Evolutionary conservation across 1,140 invertebrate species (phyloP).

Genomic region (Hyphantria cunea): DNA sequence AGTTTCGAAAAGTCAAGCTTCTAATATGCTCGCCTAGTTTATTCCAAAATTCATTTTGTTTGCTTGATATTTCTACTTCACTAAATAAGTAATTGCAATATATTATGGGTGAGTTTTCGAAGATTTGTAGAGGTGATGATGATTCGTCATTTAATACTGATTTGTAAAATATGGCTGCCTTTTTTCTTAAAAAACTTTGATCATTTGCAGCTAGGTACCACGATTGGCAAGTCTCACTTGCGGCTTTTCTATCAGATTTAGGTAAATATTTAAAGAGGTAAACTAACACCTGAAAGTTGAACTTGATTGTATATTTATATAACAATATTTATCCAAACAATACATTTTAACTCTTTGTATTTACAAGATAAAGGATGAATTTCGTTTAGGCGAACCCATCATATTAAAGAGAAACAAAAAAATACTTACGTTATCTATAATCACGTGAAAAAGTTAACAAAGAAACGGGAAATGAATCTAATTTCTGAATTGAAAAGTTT

Average conservation of each 20-base stretch:
- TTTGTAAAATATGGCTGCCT: conserved; percentile 81
- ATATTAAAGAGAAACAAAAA: not conserved
- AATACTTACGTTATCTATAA: conserved; percentile 25
- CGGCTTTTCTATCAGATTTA: conserved; percentile 82
- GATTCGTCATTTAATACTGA: conserved; percentile 76
- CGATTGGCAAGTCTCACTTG: conserved; percentile 82
- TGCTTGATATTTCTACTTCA: conserved; percentile 83
- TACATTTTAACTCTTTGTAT: not conserved
- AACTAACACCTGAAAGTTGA: conserved; percentile 82
- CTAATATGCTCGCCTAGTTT: conserved; percentile 71
- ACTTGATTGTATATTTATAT: not conserved
- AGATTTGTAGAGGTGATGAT: conserved; percentile 71
- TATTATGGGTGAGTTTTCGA: conserved; percentile 74
- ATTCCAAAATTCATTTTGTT: conserved; percentile 77
- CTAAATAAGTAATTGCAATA: conserved; percentile 83
- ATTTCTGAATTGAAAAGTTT: not conserved
- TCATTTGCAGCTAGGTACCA: conserved; percentile 84
- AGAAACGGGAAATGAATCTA: conserved; percentile 41
- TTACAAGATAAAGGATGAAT: not conserved
- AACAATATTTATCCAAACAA: conserved; percentile 8
- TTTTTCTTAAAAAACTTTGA: conserved; percentile 80
- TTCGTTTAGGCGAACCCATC: not conserved
- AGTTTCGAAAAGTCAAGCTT: conserved; percentile 80
- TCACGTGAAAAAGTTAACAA: conserved; percentile 75
- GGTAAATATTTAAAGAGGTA: conserved; percentile 84